phyloP scores from a whole-genome alignment of 2,797 vertebrate species.

The Sus cebifrons region DNA sequence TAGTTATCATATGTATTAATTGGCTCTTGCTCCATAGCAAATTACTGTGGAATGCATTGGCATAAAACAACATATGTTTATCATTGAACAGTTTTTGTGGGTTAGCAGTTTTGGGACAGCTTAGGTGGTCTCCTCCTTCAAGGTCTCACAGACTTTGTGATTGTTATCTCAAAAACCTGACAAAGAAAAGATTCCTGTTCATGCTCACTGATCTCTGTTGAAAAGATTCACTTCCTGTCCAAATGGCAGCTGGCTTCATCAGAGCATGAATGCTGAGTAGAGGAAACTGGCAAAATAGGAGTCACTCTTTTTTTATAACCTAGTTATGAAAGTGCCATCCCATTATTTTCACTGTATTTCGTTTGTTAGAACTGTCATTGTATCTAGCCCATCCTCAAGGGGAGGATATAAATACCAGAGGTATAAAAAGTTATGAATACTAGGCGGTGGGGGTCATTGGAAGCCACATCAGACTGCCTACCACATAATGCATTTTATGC shows the following conservation, averaged over 20 bases:
- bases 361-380: neutral
- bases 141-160: neutral
- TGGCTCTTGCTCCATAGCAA: neutral
- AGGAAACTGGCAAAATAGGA: slow-evolving; percentile 35
- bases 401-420: slow-evolving; percentile 6
- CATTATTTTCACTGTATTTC: slow-evolving; percentile 8
- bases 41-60: neutral
- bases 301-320: slow-evolving; percentile 42
- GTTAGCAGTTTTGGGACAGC: neutral
- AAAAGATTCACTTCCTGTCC: slow-evolving; percentile 33
- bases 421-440: neutral
- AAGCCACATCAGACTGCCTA: neutral
- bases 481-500: neutral
- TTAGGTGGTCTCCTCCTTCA: slow-evolving; percentile 34
- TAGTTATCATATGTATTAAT: neutral
- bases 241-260: neutral
- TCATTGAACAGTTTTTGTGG: neutral
- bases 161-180: neutral
- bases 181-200: neutral
- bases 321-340: neutral
- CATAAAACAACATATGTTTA: slow-evolving; percentile 45
- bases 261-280: neutral
- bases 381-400: neutral
- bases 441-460: neutral
- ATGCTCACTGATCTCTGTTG: neutral